phyloP scores from a whole-genome alignment of 37 sponge, comb jelly and placozoan species.

The Haliclona indistincta region DNA sequence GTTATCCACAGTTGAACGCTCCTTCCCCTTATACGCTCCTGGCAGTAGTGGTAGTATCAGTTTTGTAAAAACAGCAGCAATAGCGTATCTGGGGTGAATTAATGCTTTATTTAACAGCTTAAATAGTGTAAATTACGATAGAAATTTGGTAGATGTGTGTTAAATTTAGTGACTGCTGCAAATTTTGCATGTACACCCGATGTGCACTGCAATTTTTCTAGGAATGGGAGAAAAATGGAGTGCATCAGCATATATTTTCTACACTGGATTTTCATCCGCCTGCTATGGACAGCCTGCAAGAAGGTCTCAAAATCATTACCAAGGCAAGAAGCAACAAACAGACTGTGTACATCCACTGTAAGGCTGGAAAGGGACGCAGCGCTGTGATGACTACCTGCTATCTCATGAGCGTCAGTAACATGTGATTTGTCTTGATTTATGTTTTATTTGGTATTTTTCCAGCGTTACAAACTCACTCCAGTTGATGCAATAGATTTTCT shows the following conservation, averaged over 20 bases:
- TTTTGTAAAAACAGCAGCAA: no score
- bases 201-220: no score
- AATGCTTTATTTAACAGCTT: no score
- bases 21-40: no score
- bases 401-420: conserved; percentile 63
- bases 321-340: conserved; percentile 14
- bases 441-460: neutral
- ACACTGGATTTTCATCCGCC: conserved; percentile 80
- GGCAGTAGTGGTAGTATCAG: no score
- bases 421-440: neutral
- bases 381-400: conserved; percentile 81
- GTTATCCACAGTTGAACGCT: no score
- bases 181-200: no score
- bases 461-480: conserved; percentile 49
- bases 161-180: no score
- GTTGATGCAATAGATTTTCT: conserved; percentile 57
- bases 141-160: no score
- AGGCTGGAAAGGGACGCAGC: conserved; percentile 92
- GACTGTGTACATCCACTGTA: conserved; percentile 91
- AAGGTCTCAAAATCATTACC: conserved; percentile 64
- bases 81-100: no score
- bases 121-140: no score
- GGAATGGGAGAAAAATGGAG: conserved; percentile 84
- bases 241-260: conserved; percentile 52
- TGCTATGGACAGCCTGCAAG: conserved; percentile 22